A percentile compares a stretch with the other conserved stretches of the same genome.
Conservation (phyloP, 1,140 invertebrate species). For the Heliconius hewitsoni region DNA sequence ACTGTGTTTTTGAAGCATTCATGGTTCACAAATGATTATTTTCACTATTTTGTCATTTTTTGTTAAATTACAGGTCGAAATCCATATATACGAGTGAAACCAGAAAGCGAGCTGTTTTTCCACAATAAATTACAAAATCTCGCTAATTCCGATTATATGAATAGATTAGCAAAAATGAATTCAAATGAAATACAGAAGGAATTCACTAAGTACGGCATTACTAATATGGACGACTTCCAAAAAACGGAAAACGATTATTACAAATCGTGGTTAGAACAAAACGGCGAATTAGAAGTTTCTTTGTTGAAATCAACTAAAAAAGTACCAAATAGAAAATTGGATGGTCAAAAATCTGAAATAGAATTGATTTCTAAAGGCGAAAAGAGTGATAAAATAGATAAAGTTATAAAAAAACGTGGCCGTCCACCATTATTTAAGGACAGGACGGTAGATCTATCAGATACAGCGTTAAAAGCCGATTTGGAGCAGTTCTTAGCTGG, state of each 20-base stretch:
- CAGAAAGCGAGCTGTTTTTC: slow-evolving; percentile 73
- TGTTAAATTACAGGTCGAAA: slow-evolving; percentile 53
- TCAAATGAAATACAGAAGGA: slow-evolving; percentile 41
- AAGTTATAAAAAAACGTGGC: slow-evolving; percentile 55
- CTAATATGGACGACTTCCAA: slow-evolving; percentile 50
- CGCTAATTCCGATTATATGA: slow-evolving; percentile 64
- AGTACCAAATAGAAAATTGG: slow-evolving; percentile 45
- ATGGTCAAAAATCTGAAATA: slow-evolving; percentile 66
- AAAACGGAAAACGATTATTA: slow-evolving; percentile 73
- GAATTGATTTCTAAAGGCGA: slow-evolving; percentile 63
- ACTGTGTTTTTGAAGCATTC: slow-evolving; percentile 60
- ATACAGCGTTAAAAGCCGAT: slow-evolving; percentile 75
- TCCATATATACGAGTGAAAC: slow-evolving; percentile 64
- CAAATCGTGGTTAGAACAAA: slow-evolving; percentile 77
- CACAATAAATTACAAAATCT: slow-evolving; percentile 67
- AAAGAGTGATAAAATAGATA: slow-evolving; percentile 41
- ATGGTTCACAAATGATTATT: slow-evolving; percentile 63
- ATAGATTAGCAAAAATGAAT: slow-evolving; percentile 67
- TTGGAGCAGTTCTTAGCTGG: slow-evolving; percentile 77
- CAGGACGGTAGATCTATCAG: slow-evolving; percentile 70
- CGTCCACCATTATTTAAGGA: slow-evolving; percentile 72
- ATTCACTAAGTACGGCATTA: neutral
- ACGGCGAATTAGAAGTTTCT: slow-evolving; percentile 77
- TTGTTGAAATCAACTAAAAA: slow-evolving; percentile 61
- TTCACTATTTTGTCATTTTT: slow-evolving; percentile 28